Evolutionary conservation across 1,140 invertebrate genomes (phyloP), one percentile per base, ranked within the genome.

Genomic region (Pseudomyrmex dendroicus): DNA sequence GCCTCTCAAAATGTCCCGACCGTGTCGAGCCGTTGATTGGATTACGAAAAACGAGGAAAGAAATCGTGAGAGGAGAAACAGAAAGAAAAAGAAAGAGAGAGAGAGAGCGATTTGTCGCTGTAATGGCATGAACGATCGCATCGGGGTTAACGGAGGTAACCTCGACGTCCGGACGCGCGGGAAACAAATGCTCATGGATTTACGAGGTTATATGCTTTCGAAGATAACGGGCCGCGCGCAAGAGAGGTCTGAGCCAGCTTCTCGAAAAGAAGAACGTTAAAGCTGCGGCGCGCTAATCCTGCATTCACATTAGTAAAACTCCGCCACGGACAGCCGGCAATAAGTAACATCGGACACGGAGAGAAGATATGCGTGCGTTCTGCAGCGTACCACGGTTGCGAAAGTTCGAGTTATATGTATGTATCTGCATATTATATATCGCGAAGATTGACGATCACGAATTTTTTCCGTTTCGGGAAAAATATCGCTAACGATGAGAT

Each of bases 131-230:
- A 89, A 85, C 86, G 87, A 89, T 89, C 73, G 84, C 86, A 88
- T 88, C 84, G 73, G 78, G 87, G 86, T 89, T 89, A 89, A 88
- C 86, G 80, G 74, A 74, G 84, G 80, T 89, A 86, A 89, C 80
- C 86, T 56, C 68, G 87, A 86, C 74, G 84, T 86, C 74, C 72
- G 56, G 57, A 59, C 73, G 72, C 68, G 56, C 78, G 52, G 84
- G 86, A 89, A 89, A 89, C 87, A 89, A 89, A 89, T 89, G 86
- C 84, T 84, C 86, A 50, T 85, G 86, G 87, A 89, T 89, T 89
- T 88, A 83, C 86, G 86, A 83, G 84, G 84, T 89, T 89, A 89
- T 35, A 35, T 77, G 73, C 70, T 84, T 68, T 25, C 72, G 78
- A 73, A 83, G 87, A 89, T 89, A 88, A 85, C 87, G 86, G 86